These are phyloP conservation scores for Diplazon laetatorius DNA, from an alignment of 2,888 invertebrate species.

Conservation along the genomic window DNA sequence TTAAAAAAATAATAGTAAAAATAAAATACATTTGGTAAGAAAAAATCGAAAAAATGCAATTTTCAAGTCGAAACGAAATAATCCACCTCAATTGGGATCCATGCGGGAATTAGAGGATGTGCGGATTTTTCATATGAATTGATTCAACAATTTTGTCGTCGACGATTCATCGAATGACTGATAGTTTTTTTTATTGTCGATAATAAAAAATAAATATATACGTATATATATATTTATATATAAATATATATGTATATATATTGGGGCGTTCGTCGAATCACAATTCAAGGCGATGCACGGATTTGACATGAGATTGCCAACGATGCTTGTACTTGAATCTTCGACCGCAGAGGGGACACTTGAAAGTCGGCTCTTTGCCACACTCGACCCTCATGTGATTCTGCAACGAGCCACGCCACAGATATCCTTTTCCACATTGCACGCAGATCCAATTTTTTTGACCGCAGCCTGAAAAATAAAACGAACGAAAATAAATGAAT, in stretches of 20 bases:
- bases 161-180: too few relatives aligned
- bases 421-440: constrained; percentile 77
- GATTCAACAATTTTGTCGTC: too few relatives aligned
- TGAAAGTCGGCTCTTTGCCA: constrained; percentile 77
- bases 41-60: not conserved
- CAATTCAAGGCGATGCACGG: constrained; percentile 68
- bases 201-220: constrained; percentile 47
- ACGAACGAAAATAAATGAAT: constrained; percentile 26
- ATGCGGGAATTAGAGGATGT: constrained; percentile 5
- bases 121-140: too few relatives aligned
- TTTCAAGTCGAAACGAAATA: not conserved
- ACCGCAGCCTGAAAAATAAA: constrained; percentile 69
- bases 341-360: constrained; percentile 76
- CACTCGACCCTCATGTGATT: constrained; percentile 78
- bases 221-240: constrained; percentile 14
- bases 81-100: constrained; percentile 1
- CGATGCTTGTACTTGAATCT: constrained; percentile 77
- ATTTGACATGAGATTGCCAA: constrained; percentile 72
- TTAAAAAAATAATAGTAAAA: too few relatives aligned
- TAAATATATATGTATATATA: constrained; percentile 25
- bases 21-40: constrained; percentile 3
- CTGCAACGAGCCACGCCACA: constrained; percentile 75
- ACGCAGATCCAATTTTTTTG: constrained; percentile 72
- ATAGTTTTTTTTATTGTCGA: constrained; percentile 4
- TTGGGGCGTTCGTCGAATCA: constrained; percentile 38